These are phyloP conservation scores for Clarias macrocephalus DNA, from an alignment of 2,113 vertebrate genomes.

Conservation along the genomic window DNA sequence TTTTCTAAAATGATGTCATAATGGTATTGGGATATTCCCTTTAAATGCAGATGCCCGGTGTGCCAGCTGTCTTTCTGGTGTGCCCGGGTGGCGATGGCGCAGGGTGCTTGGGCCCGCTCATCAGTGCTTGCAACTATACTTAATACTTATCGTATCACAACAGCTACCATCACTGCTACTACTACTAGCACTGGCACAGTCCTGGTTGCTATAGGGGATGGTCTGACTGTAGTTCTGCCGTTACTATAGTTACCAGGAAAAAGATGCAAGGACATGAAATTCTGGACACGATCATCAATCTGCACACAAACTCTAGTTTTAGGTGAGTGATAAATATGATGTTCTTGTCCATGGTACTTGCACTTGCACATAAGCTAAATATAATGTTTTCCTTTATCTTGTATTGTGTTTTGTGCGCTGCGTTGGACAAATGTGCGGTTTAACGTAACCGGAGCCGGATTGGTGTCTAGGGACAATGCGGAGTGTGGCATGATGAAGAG, in stretches of 20 bases:
- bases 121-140: too few species aligned
- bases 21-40: too few species aligned
- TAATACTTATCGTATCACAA: too few species aligned
- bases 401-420: background rate
- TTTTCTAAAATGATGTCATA: too few species aligned
- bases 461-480: background rate
- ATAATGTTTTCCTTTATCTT: too few species aligned
- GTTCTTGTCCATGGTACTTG: too few species aligned
- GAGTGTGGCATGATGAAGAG: background rate
- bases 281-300: background rate
- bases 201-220: background rate
- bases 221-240: background rate
- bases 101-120: too few species aligned
- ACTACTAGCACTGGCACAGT: background rate
- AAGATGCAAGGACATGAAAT: background rate
- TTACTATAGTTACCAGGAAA: background rate
- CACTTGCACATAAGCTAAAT: too few species aligned
- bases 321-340: background rate
- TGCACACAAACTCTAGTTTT: background rate
- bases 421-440: conserved; percentile 28
- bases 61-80: too few species aligned
- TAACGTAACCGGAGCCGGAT: background rate
- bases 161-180: background rate
- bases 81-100: too few species aligned
- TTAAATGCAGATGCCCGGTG: too few species aligned